Evolutionary conservation across 2,888 invertebrate genomes (phyloP), one percentile per base, ranked within the genome.

Genomic region (Coleophora deauratella): DNA sequence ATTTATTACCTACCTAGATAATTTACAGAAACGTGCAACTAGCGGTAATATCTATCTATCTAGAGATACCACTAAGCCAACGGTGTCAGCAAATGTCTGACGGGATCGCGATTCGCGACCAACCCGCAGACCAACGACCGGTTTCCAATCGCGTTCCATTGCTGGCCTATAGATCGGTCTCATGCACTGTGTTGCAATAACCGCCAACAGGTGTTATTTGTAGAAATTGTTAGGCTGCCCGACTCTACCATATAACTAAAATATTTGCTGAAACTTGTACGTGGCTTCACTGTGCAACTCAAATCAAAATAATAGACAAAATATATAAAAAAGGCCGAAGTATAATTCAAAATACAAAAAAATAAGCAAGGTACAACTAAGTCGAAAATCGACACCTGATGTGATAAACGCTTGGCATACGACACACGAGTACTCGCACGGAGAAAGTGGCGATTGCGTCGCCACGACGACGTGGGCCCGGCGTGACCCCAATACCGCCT

Each of bases 161-260:
- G 58, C 54, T 52, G 52, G 45, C 43, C 47, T 43, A 21, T 51
- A 51, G 51, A 51, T 51, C 55, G 44, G 30, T 27, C 13, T 28
- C 12, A 9, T 10, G 45, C 48, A 50, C 55, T 59, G 68, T 73
- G 70, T 74, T 69, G 77, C 72, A 78, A 77, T 67, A 57, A 56
- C 54, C 48, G 53, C 62, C 54, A 63, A 74, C 81, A 77, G 74
- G 74, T 79, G 80, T 68, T 69, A 61, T 73, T 75, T 69, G 68
- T 70, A 67, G 64, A 71, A 75, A 77, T 76, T 70, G 21, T 21
- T 4, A 4, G 21, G 21, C 21, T 21, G 21, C 6, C 21, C 21
- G 21, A 21, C 21, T 21, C 69, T 66, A 58, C 55, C 45, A 59
- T 55, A 70, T 64, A 66, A 65, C 59, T 57, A 51, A 21, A 60